Conservation (phyloP, 2,888 invertebrate genomes). For the Idaea straminata region DNA sequence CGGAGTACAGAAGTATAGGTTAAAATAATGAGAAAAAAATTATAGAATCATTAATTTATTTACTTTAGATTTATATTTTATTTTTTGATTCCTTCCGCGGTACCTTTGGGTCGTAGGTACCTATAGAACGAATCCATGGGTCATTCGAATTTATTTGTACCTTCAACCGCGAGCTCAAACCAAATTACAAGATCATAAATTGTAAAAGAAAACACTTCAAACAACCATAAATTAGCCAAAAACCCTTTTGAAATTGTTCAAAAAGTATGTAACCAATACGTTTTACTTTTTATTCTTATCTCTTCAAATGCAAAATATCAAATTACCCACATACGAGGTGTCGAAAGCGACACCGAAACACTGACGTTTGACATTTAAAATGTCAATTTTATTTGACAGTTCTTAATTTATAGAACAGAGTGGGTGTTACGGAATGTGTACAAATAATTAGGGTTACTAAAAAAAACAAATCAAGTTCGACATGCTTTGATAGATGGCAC, state of each 20-base stretch:
- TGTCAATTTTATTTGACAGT: slow-evolving; percentile 18
- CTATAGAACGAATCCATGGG: too few relatives aligned
- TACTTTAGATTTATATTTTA: too few relatives aligned
- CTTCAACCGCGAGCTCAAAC: too few relatives aligned
- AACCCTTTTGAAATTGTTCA: neutral
- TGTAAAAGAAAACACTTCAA: neutral
- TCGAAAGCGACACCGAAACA: neutral
- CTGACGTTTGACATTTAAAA: slow-evolving; percentile 12
- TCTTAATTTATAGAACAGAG: slow-evolving; percentile 15
- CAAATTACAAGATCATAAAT: neutral
- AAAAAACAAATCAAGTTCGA: too few relatives aligned
- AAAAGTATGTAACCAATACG: neutral
- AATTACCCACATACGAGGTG: slow-evolving; percentile 8
- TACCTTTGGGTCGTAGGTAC: too few relatives aligned
- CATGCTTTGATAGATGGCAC: too few relatives aligned
- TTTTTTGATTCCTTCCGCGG: too few relatives aligned
- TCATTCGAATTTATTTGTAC: too few relatives aligned
- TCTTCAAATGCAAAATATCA: slow-evolving; percentile 11
- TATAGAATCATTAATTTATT: too few relatives aligned
- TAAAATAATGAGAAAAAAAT: too few relatives aligned
- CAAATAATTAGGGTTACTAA: slow-evolving; percentile 10
- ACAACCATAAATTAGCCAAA: neutral
- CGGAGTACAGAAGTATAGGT: too few relatives aligned
- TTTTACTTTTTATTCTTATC: neutral
- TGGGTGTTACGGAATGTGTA: slow-evolving; percentile 11